These are phyloP conservation scores for Tenebrosternarchus preto DNA, from an alignment of 2,113 vertebrate species.

Conservation along the genomic window DNA sequence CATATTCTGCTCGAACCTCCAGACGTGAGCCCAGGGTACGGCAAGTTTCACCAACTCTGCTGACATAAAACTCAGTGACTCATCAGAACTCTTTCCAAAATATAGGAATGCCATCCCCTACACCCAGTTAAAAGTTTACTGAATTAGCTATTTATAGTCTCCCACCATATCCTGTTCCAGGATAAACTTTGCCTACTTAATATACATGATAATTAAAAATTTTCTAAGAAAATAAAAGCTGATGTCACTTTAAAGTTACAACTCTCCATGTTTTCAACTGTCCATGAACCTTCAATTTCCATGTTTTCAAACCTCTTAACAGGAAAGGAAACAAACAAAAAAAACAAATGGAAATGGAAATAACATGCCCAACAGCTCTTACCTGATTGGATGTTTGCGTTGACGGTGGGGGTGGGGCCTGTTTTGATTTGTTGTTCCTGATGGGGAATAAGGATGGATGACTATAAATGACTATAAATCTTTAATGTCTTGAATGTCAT, in stretches of 20 bases:
- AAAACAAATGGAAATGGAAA: background rate
- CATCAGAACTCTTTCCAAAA: background rate
- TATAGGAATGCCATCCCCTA: background rate
- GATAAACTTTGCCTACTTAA: no score
- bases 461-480: constrained; percentile 8
- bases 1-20: background rate
- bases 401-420: constrained; percentile 20
- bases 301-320: no score
- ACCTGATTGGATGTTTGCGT: constrained; percentile 46
- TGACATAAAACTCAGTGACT: background rate
- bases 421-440: constrained; percentile 51
- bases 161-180: no score
- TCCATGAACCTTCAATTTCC: no score
- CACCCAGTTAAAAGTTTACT: background rate
- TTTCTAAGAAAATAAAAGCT: no score
- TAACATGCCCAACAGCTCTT: background rate
- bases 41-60: background rate
- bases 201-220: no score
- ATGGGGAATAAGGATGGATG: constrained; percentile 7
- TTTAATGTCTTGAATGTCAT: constrained; percentile 2
- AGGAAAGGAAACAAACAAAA: background rate
- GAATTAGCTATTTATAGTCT: no score
- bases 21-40: background rate
- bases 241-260: no score
- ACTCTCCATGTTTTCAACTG: no score